phyloP scores from a whole-genome alignment of 2,797 vertebrate species.

The Serranus cabrilla region DNA sequence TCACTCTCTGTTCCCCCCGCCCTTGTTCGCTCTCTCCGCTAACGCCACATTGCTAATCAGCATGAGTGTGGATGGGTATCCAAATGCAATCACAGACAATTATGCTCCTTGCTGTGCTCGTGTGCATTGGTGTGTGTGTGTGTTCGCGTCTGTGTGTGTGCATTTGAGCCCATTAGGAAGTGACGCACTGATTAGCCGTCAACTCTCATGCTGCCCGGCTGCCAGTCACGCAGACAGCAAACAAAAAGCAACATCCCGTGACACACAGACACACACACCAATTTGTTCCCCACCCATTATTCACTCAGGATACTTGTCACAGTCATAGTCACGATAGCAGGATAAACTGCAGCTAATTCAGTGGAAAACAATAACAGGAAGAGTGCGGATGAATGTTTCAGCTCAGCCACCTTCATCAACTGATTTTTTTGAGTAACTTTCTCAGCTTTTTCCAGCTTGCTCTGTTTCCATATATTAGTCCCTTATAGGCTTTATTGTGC shows the following conservation, averaged over 20 bases:
- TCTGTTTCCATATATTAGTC: constrained; percentile 18
- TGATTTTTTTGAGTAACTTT: constrained; percentile 17
- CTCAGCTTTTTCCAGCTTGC: not conserved
- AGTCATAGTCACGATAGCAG: constrained; percentile 54
- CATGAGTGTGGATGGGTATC: constrained; percentile 67
- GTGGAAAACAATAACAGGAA: constrained; percentile 47
- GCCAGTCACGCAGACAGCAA: constrained; percentile 68
- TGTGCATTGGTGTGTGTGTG: constrained; percentile 28
- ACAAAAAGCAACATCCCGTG: constrained; percentile 45
- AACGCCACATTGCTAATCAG: constrained; percentile 68
- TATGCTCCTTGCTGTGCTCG: constrained; percentile 65
- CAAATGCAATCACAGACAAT: constrained; percentile 80
- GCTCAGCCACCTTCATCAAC: constrained; percentile 7
- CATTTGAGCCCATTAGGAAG: constrained; percentile 69
- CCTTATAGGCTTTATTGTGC: constrained; percentile 26
- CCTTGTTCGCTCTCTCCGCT: constrained; percentile 38
- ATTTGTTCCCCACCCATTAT: constrained; percentile 36
- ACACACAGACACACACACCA: constrained; percentile 24
- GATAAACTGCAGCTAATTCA: constrained; percentile 47
- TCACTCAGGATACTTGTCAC: constrained; percentile 50
- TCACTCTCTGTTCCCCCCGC: constrained; percentile 27
- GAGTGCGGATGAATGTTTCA: constrained; percentile 18
- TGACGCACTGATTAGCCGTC: constrained; percentile 73
- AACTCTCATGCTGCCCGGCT: constrained; percentile 63
- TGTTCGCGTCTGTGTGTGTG: constrained; percentile 32